Conservation (phyloP, 2,113 vertebrate genomes). For the Parus major region DNA sequence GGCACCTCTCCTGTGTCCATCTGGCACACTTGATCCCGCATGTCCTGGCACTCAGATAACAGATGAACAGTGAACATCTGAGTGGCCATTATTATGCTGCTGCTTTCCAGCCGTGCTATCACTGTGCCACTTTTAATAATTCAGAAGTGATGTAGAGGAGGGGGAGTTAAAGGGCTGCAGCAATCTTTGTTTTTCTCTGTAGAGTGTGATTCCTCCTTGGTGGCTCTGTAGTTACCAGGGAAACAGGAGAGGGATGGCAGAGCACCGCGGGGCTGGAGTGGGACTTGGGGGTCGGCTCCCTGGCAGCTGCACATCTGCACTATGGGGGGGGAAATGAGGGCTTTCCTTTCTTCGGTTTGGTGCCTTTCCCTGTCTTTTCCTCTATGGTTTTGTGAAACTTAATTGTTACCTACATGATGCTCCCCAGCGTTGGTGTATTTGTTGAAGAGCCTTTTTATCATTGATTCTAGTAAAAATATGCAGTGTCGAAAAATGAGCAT, state of each 20-base stretch:
- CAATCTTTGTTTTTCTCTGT: slow-evolving; percentile 25
- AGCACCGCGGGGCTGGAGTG: background rate
- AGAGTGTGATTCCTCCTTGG: slow-evolving; percentile 28
- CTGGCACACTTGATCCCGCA: fast-evolving
- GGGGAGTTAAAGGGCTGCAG: slow-evolving; percentile 36
- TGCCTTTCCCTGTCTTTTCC: background rate
- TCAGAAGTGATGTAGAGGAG: slow-evolving; percentile 30
- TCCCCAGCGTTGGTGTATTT: background rate
- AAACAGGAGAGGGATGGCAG: slow-evolving; percentile 47
- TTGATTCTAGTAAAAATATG: background rate
- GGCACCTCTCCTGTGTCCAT: background rate
- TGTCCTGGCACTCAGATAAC: background rate
- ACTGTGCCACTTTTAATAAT: slow-evolving; percentile 53
- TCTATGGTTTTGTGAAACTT: background rate
- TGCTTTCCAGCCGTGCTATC: background rate
- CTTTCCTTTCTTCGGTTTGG: background rate
- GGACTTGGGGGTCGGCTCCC: background rate
- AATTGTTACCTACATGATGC: background rate
- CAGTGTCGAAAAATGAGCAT: background rate
- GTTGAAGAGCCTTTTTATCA: background rate
- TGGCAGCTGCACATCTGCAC: background rate
- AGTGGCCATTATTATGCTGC: background rate
- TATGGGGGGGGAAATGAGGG: background rate
- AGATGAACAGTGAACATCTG: background rate
- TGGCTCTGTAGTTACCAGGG: slow-evolving; percentile 67